Evolutionary conservation across 2,888 invertebrate genomes (phyloP).

Genomic region (Drosophila paracracens): DNA sequence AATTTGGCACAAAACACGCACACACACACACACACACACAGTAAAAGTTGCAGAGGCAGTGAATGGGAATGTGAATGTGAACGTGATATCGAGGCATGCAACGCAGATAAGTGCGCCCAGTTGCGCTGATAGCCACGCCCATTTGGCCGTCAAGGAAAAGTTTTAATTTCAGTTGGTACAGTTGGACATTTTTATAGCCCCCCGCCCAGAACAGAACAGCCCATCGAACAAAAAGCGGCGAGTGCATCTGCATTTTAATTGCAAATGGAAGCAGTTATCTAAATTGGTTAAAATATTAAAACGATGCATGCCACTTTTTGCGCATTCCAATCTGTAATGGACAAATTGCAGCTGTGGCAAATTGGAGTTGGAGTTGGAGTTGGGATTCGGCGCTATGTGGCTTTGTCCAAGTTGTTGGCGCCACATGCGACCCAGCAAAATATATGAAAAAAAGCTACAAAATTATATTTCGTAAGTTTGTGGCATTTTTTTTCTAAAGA

Average conservation of each 20-base stretch:
- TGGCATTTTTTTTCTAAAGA: background rate
- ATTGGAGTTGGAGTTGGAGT: background rate
- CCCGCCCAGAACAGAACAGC: background rate
- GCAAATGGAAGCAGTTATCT: conserved; percentile 83
- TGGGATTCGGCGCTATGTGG: background rate
- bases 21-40: conserved; percentile 11
- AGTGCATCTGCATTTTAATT: conserved; percentile 80
- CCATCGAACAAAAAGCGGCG: conserved; percentile 9
- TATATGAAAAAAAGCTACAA: background rate
- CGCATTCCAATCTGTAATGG: conserved; percentile 44
- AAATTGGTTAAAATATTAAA: conserved; percentile 82
- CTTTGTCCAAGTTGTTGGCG: conserved; percentile 23
- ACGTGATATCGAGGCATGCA: conserved; percentile 75
- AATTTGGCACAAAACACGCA: conserved; percentile 57
- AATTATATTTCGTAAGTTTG: background rate
- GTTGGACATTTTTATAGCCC: conserved; percentile 50
- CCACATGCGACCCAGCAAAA: conserved; percentile 31
- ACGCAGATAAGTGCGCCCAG: conserved; percentile 72
- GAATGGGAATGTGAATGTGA: conserved; percentile 21
- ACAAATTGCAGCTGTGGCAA: conserved; percentile 34
- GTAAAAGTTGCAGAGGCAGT: conserved; percentile 13
- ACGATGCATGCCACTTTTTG: conserved; percentile 55
- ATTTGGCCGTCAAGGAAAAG: conserved; percentile 68
- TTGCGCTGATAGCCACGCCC: conserved; percentile 60
- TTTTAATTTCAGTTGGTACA: conserved; percentile 77